phyloP scores from a whole-genome alignment of 2,113 vertebrate species.

The Osmerus mordax region DNA sequence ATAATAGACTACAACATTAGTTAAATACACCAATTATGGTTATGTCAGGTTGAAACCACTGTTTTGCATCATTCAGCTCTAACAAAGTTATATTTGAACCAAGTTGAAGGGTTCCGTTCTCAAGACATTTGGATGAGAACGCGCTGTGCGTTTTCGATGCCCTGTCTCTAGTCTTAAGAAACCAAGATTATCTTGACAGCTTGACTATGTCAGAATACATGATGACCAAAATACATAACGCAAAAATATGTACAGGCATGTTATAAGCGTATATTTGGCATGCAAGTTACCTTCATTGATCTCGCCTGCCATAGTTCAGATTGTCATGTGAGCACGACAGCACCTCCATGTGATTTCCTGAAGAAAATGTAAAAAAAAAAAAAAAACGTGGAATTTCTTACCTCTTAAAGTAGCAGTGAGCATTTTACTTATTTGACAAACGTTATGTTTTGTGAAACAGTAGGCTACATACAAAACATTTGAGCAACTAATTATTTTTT shows the following conservation, averaged over 20 bases:
- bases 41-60: too few species aligned
- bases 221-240: not conserved
- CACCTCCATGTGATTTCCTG: conserved; percentile 82
- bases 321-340: conserved; percentile 75
- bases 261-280: not conserved
- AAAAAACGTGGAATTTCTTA: conserved; percentile 50
- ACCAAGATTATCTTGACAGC: not conserved
- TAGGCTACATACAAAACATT: not conserved
- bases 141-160: too few species aligned
- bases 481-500: too few species aligned
- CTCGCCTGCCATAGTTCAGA: conserved; percentile 71
- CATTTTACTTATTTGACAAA: conserved; percentile 22
- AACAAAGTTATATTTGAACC: too few species aligned
- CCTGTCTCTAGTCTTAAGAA: not conserved
- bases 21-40: too few species aligned
- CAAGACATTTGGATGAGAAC: too few species aligned
- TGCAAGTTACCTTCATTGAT: conserved; percentile 73
- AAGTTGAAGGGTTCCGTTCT: too few species aligned
- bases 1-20: too few species aligned
- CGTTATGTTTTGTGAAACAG: not conserved
- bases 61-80: too few species aligned
- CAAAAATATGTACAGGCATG: not conserved
- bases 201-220: not conserved
- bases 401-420: conserved; percentile 69
- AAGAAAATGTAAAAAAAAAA: conserved; percentile 41